A percentile compares a stretch with the other conserved stretches of the same genome.
Conservation (phyloP, 2,113 vertebrate species). For the Papio anubis region DNA sequence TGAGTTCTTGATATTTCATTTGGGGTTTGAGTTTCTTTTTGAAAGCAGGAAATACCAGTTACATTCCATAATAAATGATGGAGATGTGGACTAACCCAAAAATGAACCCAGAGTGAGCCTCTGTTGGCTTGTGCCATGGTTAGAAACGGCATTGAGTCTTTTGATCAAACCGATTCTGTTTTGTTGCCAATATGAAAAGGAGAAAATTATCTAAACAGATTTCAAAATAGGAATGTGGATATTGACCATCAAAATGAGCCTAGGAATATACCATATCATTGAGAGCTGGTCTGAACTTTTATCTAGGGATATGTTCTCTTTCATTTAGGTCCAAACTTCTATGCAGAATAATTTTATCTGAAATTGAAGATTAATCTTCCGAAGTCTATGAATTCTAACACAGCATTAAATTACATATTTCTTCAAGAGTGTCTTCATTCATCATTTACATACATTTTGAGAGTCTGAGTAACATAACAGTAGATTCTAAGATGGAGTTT, state of each 20-base stretch:
- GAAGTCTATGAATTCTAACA: background rate
- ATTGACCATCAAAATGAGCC: background rate
- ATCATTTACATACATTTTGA: slow-evolving; percentile 42
- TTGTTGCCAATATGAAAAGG: slow-evolving; percentile 6
- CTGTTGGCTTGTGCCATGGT: background rate
- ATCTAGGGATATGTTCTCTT: background rate
- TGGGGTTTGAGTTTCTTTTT: background rate
- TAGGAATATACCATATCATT: background rate
- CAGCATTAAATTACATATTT: slow-evolving; percentile 11
- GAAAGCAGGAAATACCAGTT: slow-evolving; percentile 60
- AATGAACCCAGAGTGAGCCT: slow-evolving; percentile 17
- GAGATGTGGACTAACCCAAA: slow-evolving; percentile 6
- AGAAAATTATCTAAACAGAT: slow-evolving; percentile 31
- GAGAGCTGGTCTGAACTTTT: background rate
- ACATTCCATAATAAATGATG: slow-evolving; percentile 48
- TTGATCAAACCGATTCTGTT: background rate
- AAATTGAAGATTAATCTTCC: slow-evolving; percentile 15
- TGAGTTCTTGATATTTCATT: background rate
- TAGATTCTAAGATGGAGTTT: slow-evolving; percentile 28
- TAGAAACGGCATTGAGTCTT: background rate
- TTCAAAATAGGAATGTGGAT: background rate
- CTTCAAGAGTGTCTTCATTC: slow-evolving; percentile 15
- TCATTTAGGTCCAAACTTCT: slow-evolving; percentile 5
- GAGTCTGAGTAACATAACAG: slow-evolving; percentile 13
- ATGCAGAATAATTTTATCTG: background rate